Evolutionary conservation across 2,113 vertebrate species (phyloP), one percentile per base, ranked within the genome.

Genomic region (Plecturocebus donacophilus): DNA sequence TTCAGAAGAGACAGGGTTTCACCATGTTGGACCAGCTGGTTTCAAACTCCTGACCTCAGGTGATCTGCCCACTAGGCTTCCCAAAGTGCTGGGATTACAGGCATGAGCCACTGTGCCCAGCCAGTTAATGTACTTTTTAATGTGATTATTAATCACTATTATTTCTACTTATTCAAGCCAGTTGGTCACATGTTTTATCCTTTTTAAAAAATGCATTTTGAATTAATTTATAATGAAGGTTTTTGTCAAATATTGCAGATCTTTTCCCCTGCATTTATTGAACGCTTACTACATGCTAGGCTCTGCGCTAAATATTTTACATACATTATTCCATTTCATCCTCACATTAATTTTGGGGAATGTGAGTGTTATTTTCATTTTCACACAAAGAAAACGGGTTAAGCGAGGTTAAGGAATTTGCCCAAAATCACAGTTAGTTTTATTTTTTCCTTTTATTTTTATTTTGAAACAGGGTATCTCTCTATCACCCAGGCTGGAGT

Each of bases 121-220:
- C 27, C 61, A 7, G 20, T 45, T 76, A 52, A 52, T 54, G 19
- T 5, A 71, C n/a, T 47, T 80, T 88, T 87, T 87, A 42, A 75
- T 73, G n/a, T 89, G 27, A 64, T 89, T 70, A 68, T 77, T 89
- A 64, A 64, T 32, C 30, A 45, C 27, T 16, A 4, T 54, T 84
- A 45, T 94, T 76, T 94, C 38, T 83, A 84, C 11, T n/a, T 94
- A 42, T 76, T 54, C n/a, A 89, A 83, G 68, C 52, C 61, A 27
- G 42, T 32, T 45, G 9, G 52, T 94, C n/a, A 94, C 27, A 76
- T 54, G 64, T 38, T 84, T 76, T 64, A 14, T 27, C 32, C 56
- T 68, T 90, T 94, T 54, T 19, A 56, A 83, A 66, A 54, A 23
- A 66, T 66, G 30, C 2, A 32, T 58, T 52, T 10, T 52, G 40